Conservation (phyloP, 1,140 invertebrate species). For the Littorina saxatilis region DNA sequence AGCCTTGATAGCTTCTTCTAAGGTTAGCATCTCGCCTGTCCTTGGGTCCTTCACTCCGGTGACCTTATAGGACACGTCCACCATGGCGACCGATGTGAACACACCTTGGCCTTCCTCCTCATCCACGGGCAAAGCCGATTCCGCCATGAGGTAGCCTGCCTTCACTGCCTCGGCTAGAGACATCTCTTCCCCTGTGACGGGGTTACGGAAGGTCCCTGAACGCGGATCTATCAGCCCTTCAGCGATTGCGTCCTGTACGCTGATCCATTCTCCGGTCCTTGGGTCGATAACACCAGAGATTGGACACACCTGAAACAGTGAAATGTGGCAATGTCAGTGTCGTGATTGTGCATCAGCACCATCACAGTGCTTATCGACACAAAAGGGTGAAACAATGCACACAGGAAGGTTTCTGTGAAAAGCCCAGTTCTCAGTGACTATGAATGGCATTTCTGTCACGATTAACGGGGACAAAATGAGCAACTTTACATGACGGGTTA, state of each 20-base stretch:
- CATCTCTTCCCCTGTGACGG: constrained; percentile 69
- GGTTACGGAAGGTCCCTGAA: constrained; percentile 71
- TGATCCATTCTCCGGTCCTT: constrained; percentile 68
- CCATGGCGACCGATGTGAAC: constrained; percentile 65
- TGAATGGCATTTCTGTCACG: no score
- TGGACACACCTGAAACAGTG: constrained; percentile 54
- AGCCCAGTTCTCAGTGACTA: no score
- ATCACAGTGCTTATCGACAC: constrained; percentile 55
- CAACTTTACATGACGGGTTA: no score
- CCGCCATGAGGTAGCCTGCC: constrained; percentile 68
- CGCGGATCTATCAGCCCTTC: constrained; percentile 68
- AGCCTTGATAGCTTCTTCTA: constrained; percentile 66
- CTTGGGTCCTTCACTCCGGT: constrained; percentile 66
- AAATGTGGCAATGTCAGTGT: no score
- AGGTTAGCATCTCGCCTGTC: constrained; percentile 67
- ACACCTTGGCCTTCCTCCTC: constrained; percentile 50
- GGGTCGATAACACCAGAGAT: constrained; percentile 78
- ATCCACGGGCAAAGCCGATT: constrained; percentile 50
- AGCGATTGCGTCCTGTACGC: constrained; percentile 69
- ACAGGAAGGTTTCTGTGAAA: no score
- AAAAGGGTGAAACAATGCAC: no score
- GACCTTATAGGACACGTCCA: constrained; percentile 61
- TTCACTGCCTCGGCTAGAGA: constrained; percentile 71
- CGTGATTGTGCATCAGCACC: no score
- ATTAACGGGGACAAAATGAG: no score